Evolutionary conservation across 2,113 vertebrate species (phyloP).

Genomic region (Cyanistes caeruleus): DNA sequence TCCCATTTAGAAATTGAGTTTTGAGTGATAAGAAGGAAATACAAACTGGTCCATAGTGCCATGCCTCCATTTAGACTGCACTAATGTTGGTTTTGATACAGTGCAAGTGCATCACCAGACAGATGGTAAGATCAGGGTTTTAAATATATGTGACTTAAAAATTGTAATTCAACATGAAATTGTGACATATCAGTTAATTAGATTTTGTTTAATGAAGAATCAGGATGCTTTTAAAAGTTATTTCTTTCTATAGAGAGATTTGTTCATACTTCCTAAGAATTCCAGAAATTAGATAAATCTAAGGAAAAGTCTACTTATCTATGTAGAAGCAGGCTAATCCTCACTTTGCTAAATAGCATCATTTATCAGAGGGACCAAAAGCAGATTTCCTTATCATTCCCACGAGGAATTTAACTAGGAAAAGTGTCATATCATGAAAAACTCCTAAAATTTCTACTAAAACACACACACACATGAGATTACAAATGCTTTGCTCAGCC

Average conservation of each 20-base stretch:
- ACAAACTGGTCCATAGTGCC: not conserved
- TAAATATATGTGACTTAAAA: not conserved
- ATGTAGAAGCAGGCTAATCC: not conserved
- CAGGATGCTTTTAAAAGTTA: conserved; percentile 16
- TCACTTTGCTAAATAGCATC: not conserved
- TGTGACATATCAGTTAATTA: not conserved
- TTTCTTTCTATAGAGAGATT: not conserved
- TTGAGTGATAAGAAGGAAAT: not conserved
- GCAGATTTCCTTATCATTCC: not conserved
- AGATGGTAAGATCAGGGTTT: not conserved
- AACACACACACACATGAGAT: not conserved
- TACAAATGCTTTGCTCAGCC: not conserved
- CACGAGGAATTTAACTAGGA: not conserved
- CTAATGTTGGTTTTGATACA: not conserved
- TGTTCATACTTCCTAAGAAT: not conserved
- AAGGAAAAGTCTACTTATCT: not conserved
- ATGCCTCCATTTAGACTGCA: not conserved
- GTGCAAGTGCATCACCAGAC: not conserved
- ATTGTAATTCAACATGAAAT: not conserved
- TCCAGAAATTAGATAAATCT: not conserved
- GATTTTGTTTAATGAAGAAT: conserved; percentile 5
- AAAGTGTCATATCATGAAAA: not conserved
- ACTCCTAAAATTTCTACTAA: not conserved
- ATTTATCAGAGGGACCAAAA: not conserved
- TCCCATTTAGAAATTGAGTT: conserved; percentile 31